Percentiles rank a stretch among this genome's conserved stretches.
phyloP scores from a whole-genome alignment of 2,888 invertebrate species.

The Dinocampus coccinellae region DNA sequence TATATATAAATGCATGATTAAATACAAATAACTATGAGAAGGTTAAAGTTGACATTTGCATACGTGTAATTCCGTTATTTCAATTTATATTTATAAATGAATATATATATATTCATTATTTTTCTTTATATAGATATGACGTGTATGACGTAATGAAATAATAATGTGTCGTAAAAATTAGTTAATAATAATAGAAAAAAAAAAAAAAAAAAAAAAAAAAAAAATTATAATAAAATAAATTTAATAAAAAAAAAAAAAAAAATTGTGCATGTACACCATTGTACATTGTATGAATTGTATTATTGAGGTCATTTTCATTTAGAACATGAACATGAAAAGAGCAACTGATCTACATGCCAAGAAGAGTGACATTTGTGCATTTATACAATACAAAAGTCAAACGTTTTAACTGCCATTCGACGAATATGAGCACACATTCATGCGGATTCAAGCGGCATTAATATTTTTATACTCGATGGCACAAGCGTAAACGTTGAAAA shows the following conservation, averaged over 20 bases:
- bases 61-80: too few species aligned
- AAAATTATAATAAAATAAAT: neutral
- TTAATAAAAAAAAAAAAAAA: too few species aligned
- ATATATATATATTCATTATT: too few species aligned
- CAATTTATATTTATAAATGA: too few species aligned
- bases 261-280: neutral
- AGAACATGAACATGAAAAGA: constrained; percentile 18
- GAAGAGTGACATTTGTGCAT: constrained; percentile 21
- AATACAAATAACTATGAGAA: too few species aligned
- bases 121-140: too few species aligned
- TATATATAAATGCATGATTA: too few species aligned
- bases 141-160: too few species aligned
- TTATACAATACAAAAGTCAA: constrained; percentile 17
- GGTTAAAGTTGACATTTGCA: too few species aligned
- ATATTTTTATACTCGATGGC: neutral
- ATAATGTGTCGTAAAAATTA: too few species aligned
- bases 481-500: constrained; percentile 12
- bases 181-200: neutral
- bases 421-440: constrained; percentile 13
- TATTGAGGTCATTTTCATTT: constrained; percentile 1
- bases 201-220: neutral
- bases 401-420: constrained; percentile 17
- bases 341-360: constrained; percentile 23
- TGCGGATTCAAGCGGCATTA: constrained; percentile 26
- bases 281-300: neutral